Evolutionary conservation across 2,113 vertebrate genomes (phyloP), one percentile per base, ranked within the genome.

Genomic region (Labeo catla): DNA sequence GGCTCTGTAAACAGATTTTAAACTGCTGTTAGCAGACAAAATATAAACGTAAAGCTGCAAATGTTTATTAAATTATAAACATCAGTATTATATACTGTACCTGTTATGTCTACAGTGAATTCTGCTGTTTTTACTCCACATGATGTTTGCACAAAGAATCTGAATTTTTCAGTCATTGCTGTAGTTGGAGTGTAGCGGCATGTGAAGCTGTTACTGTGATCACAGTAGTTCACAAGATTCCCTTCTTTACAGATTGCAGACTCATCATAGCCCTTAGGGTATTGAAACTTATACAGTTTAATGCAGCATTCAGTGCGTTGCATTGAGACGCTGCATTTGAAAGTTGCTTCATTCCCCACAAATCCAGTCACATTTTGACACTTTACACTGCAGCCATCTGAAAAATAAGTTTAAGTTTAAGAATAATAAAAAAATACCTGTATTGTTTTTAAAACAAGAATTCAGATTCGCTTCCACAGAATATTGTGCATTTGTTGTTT

Each of bases 121-220:
- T 0, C 0, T 7, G 7, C 0, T 61, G 0, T 0, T 12, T 8
- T 4, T 0, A 0, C 0, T 2, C 4, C 70, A 19, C 1, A 1
- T 0, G 0, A 0, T 23, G 57, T 23, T 61, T 76, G 83, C 6
- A 76, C 0, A 59, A 10, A 76, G 21, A 76, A 76, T 47, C 13
- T 49, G 6, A 74, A 47, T 34, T 1, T 0, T 49, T 2, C 11
- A 0, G 0, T 50, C n/a, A 8, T 47, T 19, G 5, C 2, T 47
- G 13, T 47, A 6, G 45, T 2, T 45, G 57, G 2, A 61, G 15
- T 49, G 72, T 36, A 63, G 2, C 1, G 5, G 23, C 13, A 76
- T 28, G 83, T 34, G 15, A 84, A 4, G 10, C 10, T 63, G 34
- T n/a, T 12, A 2, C 6, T 4, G 8, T 45, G 0, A 45, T 28